These are phyloP conservation scores for Mesochorus sp. DNA, from an alignment of 2,888 invertebrate species.

Conservation along the genomic window DNA sequence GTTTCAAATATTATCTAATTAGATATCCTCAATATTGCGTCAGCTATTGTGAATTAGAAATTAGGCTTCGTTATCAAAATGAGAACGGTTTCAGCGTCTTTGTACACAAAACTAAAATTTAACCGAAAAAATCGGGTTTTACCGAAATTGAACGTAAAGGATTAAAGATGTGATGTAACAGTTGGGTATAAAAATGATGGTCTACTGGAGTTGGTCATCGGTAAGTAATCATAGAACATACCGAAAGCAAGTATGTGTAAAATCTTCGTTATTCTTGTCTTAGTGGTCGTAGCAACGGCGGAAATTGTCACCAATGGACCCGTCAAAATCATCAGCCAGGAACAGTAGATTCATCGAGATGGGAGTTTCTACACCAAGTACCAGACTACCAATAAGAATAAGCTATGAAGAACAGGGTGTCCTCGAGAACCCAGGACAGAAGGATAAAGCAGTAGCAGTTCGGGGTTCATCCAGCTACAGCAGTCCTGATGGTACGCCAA, in stretches of 20 bases:
- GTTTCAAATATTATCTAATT: too few species aligned
- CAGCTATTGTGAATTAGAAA: too few species aligned
- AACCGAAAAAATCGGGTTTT: conserved; percentile 41
- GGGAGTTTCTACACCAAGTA: conserved; percentile 61
- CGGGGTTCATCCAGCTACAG: conserved; percentile 51
- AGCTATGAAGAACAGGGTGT: conserved; percentile 54
- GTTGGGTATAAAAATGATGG: conserved; percentile 59
- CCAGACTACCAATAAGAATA: conserved; percentile 66
- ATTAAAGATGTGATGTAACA: background rate
- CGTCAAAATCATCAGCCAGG: conserved; percentile 59
- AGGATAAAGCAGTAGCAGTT: conserved; percentile 33
- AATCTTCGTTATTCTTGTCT: conserved; percentile 47
- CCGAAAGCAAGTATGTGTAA: conserved; percentile 44
- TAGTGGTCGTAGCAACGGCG: conserved; percentile 55
- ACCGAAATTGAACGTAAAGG: conserved; percentile 15
- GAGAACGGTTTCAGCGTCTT: too few species aligned
- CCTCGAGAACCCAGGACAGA: conserved; percentile 34
- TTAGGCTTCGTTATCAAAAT: too few species aligned
- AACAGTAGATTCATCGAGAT: conserved; percentile 55
- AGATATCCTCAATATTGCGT: too few species aligned
- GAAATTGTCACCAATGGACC: conserved; percentile 50
- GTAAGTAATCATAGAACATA: conserved; percentile 39
- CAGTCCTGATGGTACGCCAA: conserved; percentile 62
- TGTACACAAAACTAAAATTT: conserved; percentile 53
- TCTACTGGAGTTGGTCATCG: conserved; percentile 35